phyloP scores from a whole-genome alignment of 2,797 vertebrate species.

The Ctenosaura bakeri region DNA sequence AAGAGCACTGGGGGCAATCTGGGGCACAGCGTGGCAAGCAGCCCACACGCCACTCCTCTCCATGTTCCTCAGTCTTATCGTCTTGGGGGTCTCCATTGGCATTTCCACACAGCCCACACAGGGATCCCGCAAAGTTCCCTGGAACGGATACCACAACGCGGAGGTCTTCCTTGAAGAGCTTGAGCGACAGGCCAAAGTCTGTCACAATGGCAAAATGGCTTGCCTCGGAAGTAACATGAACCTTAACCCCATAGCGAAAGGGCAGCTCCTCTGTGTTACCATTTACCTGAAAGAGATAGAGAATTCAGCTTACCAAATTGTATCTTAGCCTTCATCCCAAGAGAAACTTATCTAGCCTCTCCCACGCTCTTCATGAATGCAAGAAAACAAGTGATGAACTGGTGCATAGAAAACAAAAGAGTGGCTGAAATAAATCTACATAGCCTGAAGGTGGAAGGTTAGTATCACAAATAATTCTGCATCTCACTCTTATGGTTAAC shows the following conservation, averaged over 20 bases:
- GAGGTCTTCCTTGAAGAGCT: constrained; percentile 59
- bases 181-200: constrained; percentile 41
- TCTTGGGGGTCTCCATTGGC: constrained; percentile 58
- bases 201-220: constrained; percentile 53
- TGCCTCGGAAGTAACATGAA: constrained; percentile 43
- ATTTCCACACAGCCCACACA: constrained; percentile 73
- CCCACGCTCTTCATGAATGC: no score
- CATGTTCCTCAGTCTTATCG: constrained; percentile 66
- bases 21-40: constrained; percentile 79
- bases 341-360: no score
- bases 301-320: no score
- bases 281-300: constrained; percentile 58
- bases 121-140: neutral
- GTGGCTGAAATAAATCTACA: no score
- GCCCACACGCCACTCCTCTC: constrained; percentile 81
- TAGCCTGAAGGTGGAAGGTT: no score
- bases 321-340: no score
- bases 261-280: constrained; percentile 57
- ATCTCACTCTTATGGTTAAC: no score
- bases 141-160: constrained; percentile 61
- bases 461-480: no score
- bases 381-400: no score
- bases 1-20: constrained; percentile 75
- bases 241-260: neutral
- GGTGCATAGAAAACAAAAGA: no score